Conservation (phyloP, 2,888 invertebrate genomes). For the Drosophila infuscata region DNA sequence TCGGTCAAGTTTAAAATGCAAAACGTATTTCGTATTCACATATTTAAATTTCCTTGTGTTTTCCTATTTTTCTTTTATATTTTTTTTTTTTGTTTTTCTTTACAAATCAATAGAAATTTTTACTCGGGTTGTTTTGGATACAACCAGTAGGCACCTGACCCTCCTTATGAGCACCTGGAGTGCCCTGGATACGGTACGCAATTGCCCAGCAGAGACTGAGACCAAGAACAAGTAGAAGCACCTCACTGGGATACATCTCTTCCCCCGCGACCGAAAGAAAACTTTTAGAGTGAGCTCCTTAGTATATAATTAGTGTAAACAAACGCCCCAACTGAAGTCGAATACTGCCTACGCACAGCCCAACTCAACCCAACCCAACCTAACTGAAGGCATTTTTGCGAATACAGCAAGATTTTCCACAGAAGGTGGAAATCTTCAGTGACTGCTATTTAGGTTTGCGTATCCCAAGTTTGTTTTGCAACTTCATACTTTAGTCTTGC, state of each 20-base stretch:
- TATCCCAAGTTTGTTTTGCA: conserved; percentile 15
- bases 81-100: conserved; percentile 11
- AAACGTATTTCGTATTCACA: conserved; percentile 46
- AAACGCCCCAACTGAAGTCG: conserved; percentile 5
- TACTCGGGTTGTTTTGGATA: not conserved
- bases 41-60: conserved; percentile 52
- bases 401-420: conserved; percentile 47
- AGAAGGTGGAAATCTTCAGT: conserved; percentile 35
- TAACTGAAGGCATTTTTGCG: conserved; percentile 46
- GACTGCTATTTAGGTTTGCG: conserved; percentile 2
- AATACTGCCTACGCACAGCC: not conserved
- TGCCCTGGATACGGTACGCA: not conserved
- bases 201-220: not conserved
- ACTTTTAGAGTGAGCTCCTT: conserved; percentile 14
- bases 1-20: conserved; percentile 72
- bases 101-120: conserved; percentile 22
- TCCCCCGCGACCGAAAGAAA: not conserved
- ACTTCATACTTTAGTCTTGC: conserved; percentile 7
- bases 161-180: not conserved
- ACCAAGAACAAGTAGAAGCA: not conserved
- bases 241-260: too few relatives aligned
- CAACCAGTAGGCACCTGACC: not conserved
- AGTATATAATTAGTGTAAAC: conserved; percentile 20
- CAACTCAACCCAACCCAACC: too few relatives aligned
- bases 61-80: not conserved